Evolutionary conservation across 2,888 invertebrate species (phyloP), one percentile per base, ranked within the genome.

Genomic region (Bhutanitis thaidina): DNA sequence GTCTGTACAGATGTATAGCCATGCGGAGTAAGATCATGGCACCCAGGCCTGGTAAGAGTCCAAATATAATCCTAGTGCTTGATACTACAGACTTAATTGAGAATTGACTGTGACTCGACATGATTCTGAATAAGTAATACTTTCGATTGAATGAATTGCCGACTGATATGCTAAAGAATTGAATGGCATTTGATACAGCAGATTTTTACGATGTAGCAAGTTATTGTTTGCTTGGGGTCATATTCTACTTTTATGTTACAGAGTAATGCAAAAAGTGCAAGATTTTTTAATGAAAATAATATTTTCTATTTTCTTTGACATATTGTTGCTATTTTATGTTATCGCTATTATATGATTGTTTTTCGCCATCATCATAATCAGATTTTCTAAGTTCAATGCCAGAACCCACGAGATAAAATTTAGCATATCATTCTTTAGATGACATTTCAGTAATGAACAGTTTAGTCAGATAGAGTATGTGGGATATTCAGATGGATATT

Each of bases 1-100:
- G 93, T 10, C 96, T 88, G 61, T 92, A 86, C 0, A 92, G 70
- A 55, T 92, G 79, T 39, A 95, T 92, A 5, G 92, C 88, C 62
- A 92, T 90, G 41, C 94, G 91, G 0, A 95, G 80, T 30, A 93
- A 72, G 9, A 94, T 68, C 14, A 95, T 65, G 34, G 94, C 89
- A 10, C 92, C 90, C 3, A 94, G 77, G 43, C 93, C 93, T 0
- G 94, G 93, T 0, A 93, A 90, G 8, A 93, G 81, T 0, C 93
- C 91, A 54, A 93, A 75, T 20, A 92, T 85, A 54, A 94, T 94
- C 55, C 95, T 90, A 37, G 92, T 89, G 44, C 91, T 88, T 1
- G 94, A 93, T 40, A 91, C 85, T 7, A 85, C 64, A 10, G 82
- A 73, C 56, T 73, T 80, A n/a, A 84, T 59, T 12, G 78, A 74